A percentile compares a stretch with the other conserved stretches of the same genome.
phyloP scores from a whole-genome alignment of 92 coral and sea anemone species.

The Pocillopora grandis region DNA sequence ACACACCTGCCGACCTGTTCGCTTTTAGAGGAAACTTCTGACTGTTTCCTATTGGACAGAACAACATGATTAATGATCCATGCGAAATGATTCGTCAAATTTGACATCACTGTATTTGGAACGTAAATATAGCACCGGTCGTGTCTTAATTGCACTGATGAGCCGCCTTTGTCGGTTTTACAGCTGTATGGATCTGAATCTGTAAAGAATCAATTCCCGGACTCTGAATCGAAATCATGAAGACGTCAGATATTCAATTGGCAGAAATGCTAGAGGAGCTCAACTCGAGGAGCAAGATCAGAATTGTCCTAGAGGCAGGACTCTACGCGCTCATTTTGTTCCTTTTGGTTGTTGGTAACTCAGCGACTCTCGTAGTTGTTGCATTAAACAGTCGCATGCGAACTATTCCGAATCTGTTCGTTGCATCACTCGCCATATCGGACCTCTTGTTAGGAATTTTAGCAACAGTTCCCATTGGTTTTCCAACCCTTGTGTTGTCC shows the following conservation, averaged over 20 bases:
- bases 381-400: slow-evolving; percentile 38
- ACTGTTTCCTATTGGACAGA: too few relatives aligned
- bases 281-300: slow-evolving; percentile 41
- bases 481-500: slow-evolving; percentile 32
- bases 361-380: slow-evolving; percentile 49
- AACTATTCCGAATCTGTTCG: slow-evolving; percentile 51
- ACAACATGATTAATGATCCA: too few relatives aligned
- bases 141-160: too few relatives aligned
- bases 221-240: not conserved
- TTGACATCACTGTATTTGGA: too few relatives aligned
- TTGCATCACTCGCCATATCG: slow-evolving; percentile 65
- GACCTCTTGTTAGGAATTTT: slow-evolving; percentile 55
- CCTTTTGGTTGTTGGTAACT: slow-evolving; percentile 50
- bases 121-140: too few relatives aligned
- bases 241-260: not conserved
- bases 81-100: too few relatives aligned
- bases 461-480: slow-evolving; percentile 43
- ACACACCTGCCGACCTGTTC: too few relatives aligned
- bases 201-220: not conserved
- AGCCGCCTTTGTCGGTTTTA: too few relatives aligned
- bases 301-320: slow-evolving; percentile 50
- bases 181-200: too few relatives aligned
- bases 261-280: slow-evolving; percentile 40
- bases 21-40: too few relatives aligned
- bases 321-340: slow-evolving; percentile 17